Evolutionary conservation across 2,113 vertebrate genomes (phyloP).

Genomic region (Hepsetus odoe): DNA sequence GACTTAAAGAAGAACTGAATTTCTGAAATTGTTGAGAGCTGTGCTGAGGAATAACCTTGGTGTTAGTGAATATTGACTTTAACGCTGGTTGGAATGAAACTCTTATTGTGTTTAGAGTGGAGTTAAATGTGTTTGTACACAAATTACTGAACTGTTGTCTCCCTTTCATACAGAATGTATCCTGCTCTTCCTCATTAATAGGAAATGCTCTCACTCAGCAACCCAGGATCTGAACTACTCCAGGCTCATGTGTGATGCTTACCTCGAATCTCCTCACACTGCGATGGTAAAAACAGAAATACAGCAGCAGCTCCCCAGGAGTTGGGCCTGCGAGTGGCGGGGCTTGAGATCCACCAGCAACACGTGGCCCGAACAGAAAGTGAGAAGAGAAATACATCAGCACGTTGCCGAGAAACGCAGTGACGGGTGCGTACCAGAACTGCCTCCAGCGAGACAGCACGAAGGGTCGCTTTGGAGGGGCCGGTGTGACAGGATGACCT

Average conservation of each 20-base stretch:
- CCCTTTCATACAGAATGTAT: too few relatives aligned
- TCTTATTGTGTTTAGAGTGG: too few relatives aligned
- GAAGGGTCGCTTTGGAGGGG: conserved; percentile 45
- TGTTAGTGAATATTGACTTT: too few relatives aligned
- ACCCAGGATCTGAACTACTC: neutral
- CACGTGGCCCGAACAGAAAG: conserved; percentile 84
- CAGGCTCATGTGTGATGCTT: neutral
- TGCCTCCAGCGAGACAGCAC: conserved; percentile 79
- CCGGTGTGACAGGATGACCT: neutral
- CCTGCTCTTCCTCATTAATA: neutral
- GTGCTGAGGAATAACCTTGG: too few relatives aligned
- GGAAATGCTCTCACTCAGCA: neutral
- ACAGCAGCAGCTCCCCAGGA: conserved; percentile 77
- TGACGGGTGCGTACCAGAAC: conserved; percentile 88
- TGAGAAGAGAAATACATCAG: conserved; percentile 90
- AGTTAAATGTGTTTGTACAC: too few relatives aligned
- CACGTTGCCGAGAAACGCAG: conserved; percentile 86
- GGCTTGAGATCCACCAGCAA: conserved; percentile 80
- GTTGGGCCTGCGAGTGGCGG: conserved; percentile 66
- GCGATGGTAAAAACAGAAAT: conserved; percentile 89
- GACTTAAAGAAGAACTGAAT: too few relatives aligned
- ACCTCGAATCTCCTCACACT: conserved; percentile 86
- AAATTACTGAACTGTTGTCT: too few relatives aligned
- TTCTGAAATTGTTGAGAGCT: too few relatives aligned
- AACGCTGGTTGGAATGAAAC: too few relatives aligned